phyloP scores from a whole-genome alignment of 2,113 vertebrate species.

The Brienomyrus longianalis region DNA sequence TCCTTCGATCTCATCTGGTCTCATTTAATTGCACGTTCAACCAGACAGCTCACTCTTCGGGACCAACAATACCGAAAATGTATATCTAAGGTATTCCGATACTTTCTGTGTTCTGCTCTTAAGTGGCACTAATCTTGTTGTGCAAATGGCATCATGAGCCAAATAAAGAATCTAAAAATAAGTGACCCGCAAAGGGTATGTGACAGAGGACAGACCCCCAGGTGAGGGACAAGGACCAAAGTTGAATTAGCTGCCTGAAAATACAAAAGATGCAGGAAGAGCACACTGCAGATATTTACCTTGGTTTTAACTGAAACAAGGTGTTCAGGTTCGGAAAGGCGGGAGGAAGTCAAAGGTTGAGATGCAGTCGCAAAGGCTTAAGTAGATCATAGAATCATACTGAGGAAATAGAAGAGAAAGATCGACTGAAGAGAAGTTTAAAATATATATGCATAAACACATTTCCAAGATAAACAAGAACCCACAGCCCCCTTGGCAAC shows the following conservation, averaged over 20 bases:
- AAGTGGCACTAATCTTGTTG: background rate
- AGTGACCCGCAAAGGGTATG: background rate
- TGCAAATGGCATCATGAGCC: background rate
- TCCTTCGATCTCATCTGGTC: background rate
- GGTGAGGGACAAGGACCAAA: background rate
- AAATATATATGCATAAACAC: background rate
- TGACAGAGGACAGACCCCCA: background rate
- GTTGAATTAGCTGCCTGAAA: conserved; percentile 5
- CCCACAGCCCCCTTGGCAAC: background rate
- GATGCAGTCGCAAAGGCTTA: background rate
- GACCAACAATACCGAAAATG: background rate
- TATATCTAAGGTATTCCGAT: background rate
- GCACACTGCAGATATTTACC: background rate
- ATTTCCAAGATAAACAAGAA: background rate
- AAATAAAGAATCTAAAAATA: conserved; percentile 7
- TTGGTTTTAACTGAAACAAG: background rate
- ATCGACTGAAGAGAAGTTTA: background rate
- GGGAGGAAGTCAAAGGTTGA: background rate
- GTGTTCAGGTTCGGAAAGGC: background rate
- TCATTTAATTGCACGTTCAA: background rate
- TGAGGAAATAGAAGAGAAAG: background rate
- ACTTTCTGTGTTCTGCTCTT: background rate
- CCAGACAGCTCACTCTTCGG: background rate
- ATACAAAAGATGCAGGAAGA: background rate
- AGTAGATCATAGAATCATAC: background rate